Evolutionary conservation across 2,888 invertebrate species (phyloP).

Genomic region (Beris chalybata): DNA sequence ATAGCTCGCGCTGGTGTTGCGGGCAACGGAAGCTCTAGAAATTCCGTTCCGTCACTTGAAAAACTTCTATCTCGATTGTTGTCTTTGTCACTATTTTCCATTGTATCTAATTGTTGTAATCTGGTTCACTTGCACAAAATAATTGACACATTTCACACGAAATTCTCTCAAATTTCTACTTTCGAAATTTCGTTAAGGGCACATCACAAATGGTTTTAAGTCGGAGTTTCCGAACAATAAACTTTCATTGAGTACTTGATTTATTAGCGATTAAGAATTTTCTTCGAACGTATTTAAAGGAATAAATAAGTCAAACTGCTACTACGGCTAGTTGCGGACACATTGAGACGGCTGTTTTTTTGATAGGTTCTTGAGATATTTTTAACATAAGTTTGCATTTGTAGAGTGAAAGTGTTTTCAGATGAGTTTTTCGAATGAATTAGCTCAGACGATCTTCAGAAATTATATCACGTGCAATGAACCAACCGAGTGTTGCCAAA

Average conservation of each 20-base stretch:
- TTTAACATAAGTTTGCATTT: constrained; percentile 30
- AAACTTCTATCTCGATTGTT: constrained; percentile 35
- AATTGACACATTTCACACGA: background rate
- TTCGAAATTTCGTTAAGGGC: no score
- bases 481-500: no score
- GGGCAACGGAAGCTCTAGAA: constrained; percentile 37
- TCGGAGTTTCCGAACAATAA: background rate
- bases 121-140: no score
- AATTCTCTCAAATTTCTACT: background rate
- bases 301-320: constrained; percentile 7
- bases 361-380: constrained; percentile 26
- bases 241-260: background rate
- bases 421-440: constrained; percentile 24
- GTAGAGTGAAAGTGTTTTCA: constrained; percentile 24
- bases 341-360: constrained; percentile 16
- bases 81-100: constrained; percentile 13
- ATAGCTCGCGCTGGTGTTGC: constrained; percentile 24
- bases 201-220: background rate
- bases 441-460: constrained; percentile 10
- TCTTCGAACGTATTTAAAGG: background rate
- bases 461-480: no score
- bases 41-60: constrained; percentile 41
- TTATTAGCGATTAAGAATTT: background rate
- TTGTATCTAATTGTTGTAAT: background rate
- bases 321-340: constrained; percentile 7